Evolutionary conservation across 2,113 vertebrate species (phyloP).

Genomic region (Pantherophis guttatus): DNA sequence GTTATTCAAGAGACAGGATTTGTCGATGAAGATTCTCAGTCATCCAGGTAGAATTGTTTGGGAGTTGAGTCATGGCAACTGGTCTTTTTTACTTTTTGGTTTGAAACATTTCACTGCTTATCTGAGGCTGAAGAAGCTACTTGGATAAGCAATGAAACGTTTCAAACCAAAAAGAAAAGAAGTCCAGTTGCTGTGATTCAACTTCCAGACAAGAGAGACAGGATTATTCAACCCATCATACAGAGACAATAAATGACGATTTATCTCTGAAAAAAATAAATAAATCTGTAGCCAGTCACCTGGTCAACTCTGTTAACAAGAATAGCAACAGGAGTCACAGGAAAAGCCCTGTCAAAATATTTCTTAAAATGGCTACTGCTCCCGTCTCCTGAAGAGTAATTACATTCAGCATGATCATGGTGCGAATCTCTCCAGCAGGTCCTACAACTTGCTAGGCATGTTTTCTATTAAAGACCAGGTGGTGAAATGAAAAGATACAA

Average conservation of each 20-base stretch:
- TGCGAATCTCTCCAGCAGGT: neutral
- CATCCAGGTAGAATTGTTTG: neutral
- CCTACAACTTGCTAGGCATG: conserved; percentile 38
- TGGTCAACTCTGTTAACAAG: neutral
- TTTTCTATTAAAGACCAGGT: conserved; percentile 58
- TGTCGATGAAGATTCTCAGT: neutral
- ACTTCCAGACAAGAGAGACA: neutral
- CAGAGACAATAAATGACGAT: neutral
- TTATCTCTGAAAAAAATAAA: neutral
- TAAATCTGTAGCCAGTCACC: conserved; percentile 17
- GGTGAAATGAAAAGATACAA: conserved; percentile 60
- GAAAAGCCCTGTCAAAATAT: neutral
- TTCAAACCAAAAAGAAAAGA: neutral
- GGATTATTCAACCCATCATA: neutral
- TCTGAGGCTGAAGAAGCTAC: neutral
- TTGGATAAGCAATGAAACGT: neutral
- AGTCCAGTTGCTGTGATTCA: neutral
- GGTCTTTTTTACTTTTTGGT: neutral
- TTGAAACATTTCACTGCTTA: neutral
- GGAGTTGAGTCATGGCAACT: neutral
- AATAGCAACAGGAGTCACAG: neutral
- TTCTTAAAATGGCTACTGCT: conserved; percentile 26
- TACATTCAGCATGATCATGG: neutral
- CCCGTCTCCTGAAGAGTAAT: conserved; percentile 8
- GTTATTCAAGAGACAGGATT: neutral